Conservation (phyloP, 2,113 vertebrate species). For the Antigone vipio region DNA sequence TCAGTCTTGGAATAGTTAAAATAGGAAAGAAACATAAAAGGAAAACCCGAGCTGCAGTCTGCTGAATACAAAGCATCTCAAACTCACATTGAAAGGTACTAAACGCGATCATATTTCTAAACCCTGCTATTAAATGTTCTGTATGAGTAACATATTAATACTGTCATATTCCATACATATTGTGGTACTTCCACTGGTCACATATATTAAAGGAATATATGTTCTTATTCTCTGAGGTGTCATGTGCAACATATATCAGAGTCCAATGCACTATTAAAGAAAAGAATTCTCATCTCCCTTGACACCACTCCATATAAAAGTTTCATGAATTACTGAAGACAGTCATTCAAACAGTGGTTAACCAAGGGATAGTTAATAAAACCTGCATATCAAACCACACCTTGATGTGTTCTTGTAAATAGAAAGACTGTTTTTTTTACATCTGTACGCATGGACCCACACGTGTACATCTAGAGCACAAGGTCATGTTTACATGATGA, state of each 20-base stretch:
- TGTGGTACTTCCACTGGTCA: not conserved
- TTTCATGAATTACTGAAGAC: not conserved
- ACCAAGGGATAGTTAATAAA: not conserved
- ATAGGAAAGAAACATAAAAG: not conserved
- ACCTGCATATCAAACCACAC: not conserved
- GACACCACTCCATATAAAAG: not conserved
- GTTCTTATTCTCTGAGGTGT: not conserved
- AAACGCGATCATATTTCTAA: not conserved
- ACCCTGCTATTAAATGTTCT: not conserved
- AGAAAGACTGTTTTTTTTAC: not conserved
- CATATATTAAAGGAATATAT: not conserved
- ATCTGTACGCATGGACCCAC: accelerated
- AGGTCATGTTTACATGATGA: accelerated
- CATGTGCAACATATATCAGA: not conserved
- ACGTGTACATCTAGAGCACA: accelerated
- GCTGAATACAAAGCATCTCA: not conserved
- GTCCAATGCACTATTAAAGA: not conserved
- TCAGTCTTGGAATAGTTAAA: not conserved
- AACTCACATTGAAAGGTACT: not conserved
- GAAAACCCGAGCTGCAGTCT: not conserved
- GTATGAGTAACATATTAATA: not conserved
- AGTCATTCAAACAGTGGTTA: not conserved
- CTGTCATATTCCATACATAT: not conserved
- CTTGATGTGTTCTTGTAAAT: not conserved
- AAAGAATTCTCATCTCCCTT: not conserved